phyloP scores from a whole-genome alignment of 2,888 invertebrate species.

The Pachydiplax longipennis region DNA sequence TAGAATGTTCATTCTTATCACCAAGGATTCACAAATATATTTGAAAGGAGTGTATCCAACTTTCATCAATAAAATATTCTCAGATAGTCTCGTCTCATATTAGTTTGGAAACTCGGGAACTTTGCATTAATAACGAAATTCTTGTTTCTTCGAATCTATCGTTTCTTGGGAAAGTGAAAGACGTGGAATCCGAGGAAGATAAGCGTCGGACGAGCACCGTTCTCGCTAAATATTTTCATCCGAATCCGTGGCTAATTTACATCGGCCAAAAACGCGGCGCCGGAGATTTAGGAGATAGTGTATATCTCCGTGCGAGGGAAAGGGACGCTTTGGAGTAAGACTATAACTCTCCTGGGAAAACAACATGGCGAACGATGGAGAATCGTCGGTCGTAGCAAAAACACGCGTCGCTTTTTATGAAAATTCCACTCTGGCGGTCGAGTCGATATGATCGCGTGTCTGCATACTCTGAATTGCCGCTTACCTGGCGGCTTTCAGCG shows the following conservation, averaged over 20 bases:
- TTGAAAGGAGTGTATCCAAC: too few species aligned
- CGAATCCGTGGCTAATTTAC: neutral
- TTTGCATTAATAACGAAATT: too few species aligned
- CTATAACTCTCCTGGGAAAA: neutral
- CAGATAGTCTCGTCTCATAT: too few species aligned
- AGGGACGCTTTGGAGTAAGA: neutral
- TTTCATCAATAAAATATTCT: too few species aligned
- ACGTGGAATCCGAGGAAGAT: neutral
- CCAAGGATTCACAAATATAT: too few species aligned
- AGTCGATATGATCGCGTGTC: conserved; percentile 24
- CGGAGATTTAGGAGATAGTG: neutral
- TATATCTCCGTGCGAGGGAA: neutral
- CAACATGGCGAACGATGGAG: neutral
- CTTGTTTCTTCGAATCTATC: too few species aligned
- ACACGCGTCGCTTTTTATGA: neutral
- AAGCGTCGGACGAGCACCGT: neutral
- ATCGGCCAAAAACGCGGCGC: neutral
- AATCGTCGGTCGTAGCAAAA: neutral
- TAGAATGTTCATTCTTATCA: too few species aligned
- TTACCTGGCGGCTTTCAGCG: neutral
- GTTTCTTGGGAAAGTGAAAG: neutral
- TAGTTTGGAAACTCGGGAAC: too few species aligned
- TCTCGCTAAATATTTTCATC: neutral
- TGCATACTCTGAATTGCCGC: neutral
- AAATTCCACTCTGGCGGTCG: neutral